These are phyloP conservation scores for Porites cylindrica DNA, from an alignment of 92 coral and sea anemone genomes.

Conservation along the genomic window DNA sequence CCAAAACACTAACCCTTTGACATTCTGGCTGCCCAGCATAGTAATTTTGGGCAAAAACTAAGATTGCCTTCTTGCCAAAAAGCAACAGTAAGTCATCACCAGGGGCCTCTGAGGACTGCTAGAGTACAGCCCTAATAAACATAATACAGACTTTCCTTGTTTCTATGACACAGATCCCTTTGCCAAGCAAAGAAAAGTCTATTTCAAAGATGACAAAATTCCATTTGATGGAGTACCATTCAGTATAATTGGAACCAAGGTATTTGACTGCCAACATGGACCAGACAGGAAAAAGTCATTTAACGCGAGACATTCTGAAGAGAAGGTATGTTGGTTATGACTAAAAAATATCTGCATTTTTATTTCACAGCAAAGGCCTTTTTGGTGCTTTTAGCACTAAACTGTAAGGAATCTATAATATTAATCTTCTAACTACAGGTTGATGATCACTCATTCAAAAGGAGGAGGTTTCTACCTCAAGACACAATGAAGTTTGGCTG, in stretches of 20 bases:
- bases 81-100: too few species aligned
- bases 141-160: slow-evolving; percentile 7
- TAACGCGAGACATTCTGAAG: not conserved
- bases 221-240: slow-evolving; percentile 74
- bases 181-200: slow-evolving; percentile 46
- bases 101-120: too few species aligned
- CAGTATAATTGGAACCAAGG: slow-evolving; percentile 55
- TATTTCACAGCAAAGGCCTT: too few species aligned
- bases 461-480: slow-evolving; percentile 12
- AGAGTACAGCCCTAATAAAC: not conserved
- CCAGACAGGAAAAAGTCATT: slow-evolving; percentile 61
- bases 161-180: slow-evolving; percentile 59
- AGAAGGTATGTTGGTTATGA: slow-evolving; percentile 9
- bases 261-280: slow-evolving; percentile 78
- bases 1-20: too few species aligned
- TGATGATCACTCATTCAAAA: slow-evolving; percentile 61
- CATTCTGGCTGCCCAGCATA: too few species aligned
- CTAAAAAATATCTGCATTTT: not conserved
- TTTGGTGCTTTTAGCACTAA: too few species aligned
- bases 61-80: too few species aligned
- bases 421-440: slow-evolving; percentile 26
- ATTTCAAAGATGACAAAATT: slow-evolving; percentile 46
- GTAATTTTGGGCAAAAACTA: too few species aligned
- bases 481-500: not conserved
- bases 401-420: not conserved